A percentile compares a stretch with the other conserved stretches of the same genome.
Conservation (phyloP, 2,113 vertebrate genomes). For the Columba livia region DNA sequence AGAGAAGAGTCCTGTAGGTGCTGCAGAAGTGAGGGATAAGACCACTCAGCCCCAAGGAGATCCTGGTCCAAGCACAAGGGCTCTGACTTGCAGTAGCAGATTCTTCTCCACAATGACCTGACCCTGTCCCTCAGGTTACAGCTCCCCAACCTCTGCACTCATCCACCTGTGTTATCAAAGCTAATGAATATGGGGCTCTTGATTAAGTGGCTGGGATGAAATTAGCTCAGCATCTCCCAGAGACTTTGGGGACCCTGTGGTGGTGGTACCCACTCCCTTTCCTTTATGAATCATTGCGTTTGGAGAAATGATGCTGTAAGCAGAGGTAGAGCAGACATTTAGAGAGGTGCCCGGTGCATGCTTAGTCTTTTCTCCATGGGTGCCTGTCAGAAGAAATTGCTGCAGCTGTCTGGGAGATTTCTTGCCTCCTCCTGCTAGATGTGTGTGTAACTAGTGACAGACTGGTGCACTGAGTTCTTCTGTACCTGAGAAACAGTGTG, state of each 20-base stretch:
- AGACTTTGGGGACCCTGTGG: background rate
- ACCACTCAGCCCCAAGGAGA: background rate
- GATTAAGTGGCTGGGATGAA: background rate
- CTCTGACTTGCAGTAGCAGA: background rate
- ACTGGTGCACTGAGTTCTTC: background rate
- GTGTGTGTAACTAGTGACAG: background rate
- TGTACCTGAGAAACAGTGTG: background rate
- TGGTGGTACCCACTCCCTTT: background rate
- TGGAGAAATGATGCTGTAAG: background rate
- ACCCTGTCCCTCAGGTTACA: background rate
- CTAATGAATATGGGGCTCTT: background rate
- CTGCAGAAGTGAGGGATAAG: background rate
- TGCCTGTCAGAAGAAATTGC: background rate
- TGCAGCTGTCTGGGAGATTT: background rate
- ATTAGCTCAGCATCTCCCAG: background rate
- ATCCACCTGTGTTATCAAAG: background rate
- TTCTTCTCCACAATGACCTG: background rate
- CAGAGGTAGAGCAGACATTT: background rate
- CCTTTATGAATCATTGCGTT: background rate
- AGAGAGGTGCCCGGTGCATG: background rate
- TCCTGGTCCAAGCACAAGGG: background rate
- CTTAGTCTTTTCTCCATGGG: background rate
- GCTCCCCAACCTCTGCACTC: background rate
- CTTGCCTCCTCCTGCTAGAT: background rate
- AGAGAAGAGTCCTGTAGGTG: background rate